A percentile compares a stretch with the other conserved stretches of the same genome.
Conservation (phyloP, 2,797 vertebrate genomes). For the Megalops cyprinoides region DNA sequence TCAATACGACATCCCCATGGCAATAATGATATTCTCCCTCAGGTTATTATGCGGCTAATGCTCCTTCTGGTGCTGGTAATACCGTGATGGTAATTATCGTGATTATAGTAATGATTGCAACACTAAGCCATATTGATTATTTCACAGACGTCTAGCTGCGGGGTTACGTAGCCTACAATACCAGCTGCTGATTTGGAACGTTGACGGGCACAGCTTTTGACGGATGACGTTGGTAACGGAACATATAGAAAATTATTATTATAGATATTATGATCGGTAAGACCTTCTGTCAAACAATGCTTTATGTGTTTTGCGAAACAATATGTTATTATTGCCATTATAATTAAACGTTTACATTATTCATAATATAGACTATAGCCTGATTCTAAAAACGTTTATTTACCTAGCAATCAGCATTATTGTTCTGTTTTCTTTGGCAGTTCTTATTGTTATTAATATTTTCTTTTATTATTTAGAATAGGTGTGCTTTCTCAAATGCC, state of each 20-base stretch:
- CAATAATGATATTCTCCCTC: neutral
- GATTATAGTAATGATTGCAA: neutral
- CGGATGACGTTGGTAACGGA: neutral
- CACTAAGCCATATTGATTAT: neutral
- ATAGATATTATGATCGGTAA: neutral
- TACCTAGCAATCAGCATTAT: neutral
- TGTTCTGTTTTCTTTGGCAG: neutral
- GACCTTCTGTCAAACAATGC: neutral
- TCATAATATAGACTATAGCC: neutral
- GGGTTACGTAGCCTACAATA: neutral
- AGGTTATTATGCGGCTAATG: slow-evolving; percentile 17
- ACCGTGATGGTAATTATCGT: neutral
- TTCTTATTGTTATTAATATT: neutral
- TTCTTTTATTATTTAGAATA: neutral
- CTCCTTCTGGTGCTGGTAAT: slow-evolving; percentile 13
- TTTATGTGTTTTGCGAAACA: no score
- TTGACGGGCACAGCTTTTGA: neutral
- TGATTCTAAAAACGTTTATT: neutral
- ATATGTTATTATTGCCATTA: neutral
- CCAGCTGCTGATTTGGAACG: neutral
- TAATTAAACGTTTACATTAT: no score
- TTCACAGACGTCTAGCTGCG: neutral
- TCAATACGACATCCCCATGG: neutral
- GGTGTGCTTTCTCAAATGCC: neutral
- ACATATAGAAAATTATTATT: neutral